Conservation (phyloP, 2,113 vertebrate genomes). For the Gallinago media region DNA sequence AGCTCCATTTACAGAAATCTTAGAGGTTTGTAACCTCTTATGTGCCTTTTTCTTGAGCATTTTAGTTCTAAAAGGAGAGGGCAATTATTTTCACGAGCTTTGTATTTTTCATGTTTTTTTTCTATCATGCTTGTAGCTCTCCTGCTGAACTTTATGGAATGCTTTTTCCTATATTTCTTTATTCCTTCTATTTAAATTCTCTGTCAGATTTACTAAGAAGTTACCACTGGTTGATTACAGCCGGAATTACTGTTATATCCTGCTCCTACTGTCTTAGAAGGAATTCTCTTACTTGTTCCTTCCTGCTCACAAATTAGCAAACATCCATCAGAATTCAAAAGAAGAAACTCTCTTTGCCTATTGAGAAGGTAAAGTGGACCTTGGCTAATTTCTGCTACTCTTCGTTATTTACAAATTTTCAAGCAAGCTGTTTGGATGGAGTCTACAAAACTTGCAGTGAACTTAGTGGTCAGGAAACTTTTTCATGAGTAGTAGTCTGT, state of each 20-base stretch:
- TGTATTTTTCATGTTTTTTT: not conserved
- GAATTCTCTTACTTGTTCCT: not conserved
- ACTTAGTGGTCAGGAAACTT: not conserved
- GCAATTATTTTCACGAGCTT: not conserved
- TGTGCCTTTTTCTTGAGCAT: not conserved
- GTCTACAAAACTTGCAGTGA: not conserved
- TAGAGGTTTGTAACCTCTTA: not conserved
- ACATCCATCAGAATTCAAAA: not conserved
- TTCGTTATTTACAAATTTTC: not conserved
- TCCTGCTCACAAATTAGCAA: not conserved
- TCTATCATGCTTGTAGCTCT: not conserved
- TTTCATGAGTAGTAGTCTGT: not conserved
- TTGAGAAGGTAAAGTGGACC: not conserved
- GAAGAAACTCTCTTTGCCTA: not conserved
- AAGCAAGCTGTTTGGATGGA: not conserved
- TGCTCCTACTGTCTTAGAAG: not conserved
- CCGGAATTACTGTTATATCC: not conserved
- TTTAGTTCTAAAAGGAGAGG: not conserved
- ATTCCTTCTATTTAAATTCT: not conserved
- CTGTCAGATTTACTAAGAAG: not conserved
- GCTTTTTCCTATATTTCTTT: not conserved
- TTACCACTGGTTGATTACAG: not conserved
- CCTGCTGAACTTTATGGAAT: not conserved
- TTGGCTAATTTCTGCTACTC: not conserved
- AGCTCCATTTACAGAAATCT: not conserved